Base-by-base conservation (phyloP, 2,797 vertebrate species). In the Danio kyathit region DNA sequence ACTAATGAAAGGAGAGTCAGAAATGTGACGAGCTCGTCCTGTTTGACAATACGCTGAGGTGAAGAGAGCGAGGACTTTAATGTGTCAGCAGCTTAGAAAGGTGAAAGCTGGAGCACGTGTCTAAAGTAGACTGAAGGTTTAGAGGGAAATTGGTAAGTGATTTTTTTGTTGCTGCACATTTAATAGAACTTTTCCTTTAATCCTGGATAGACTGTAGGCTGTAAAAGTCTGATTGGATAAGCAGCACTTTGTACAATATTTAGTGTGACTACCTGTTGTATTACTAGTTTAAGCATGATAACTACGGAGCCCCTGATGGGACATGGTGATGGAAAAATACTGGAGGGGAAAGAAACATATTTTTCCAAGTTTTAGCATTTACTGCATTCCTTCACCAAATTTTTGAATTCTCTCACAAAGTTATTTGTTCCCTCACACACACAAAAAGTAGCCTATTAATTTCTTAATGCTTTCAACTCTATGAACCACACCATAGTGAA, bases 31-130 rank as follows among this genome's bases (percentile, higher is more conserved):
- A 40, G 17, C 51, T 44, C 1, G 52, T 78, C 17, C 44, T 44
- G 43, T 43, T 63, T 79, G 59, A 79, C 48, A 80, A 64, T 63
- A 64, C 4, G 10, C 11, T 0, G 40, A 72, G 59, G 67, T 85
- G 80, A 79, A 79, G 82, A 21, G 56, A 79, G 29, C 13, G 41
- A 43, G n/a, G 52, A 49, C 63, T 65, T 57, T 46, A 54, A 74
- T 57, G 65, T 71, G 80, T 87, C 84, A 85, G 84, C 82, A 82
- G 40, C 56, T 80, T 60, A 82, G 85, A 87, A 40, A 71, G 29
- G 71, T 67, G 21, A 74, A 69, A 69, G 63, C 52, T 51, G 17
- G 46, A 73, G 54, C 48, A 63, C 76, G 54, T 16, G 17, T 43
- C 57, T 2, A 44, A 46, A 8, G 70, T 41, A 70, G 16, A 6